phyloP scores from a whole-genome alignment of 2,797 vertebrate species.

The Sebastes cheni region DNA sequence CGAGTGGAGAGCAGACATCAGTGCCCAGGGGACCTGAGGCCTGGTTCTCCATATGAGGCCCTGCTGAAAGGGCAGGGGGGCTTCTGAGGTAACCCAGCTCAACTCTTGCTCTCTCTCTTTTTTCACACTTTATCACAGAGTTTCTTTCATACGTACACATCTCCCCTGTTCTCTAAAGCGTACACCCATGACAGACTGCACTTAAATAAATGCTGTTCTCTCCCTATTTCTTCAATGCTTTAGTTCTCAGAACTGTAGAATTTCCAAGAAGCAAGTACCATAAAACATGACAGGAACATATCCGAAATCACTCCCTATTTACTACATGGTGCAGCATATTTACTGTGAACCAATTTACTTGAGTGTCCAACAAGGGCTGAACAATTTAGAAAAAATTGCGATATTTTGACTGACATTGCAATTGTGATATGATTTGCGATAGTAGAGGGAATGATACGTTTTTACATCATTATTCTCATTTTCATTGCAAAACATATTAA shows the following conservation, averaged over 20 bases:
- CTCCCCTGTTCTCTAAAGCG: neutral
- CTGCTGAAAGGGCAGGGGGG: slow-evolving; percentile 84
- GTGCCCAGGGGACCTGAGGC: slow-evolving; percentile 78
- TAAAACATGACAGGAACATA: neutral
- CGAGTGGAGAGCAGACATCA: slow-evolving; percentile 77
- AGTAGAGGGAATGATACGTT: neutral
- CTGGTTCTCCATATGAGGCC: slow-evolving; percentile 83
- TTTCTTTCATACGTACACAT: slow-evolving; percentile 4
- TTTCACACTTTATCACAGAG: slow-evolving; percentile 17
- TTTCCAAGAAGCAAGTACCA: neutral
- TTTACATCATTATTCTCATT: neutral
- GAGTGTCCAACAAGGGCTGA: no score
- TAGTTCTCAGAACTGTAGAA: neutral
- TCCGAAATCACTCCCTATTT: neutral
- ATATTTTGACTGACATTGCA: no score
- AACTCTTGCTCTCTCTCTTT: slow-evolving; percentile 8
- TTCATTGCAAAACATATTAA: neutral
- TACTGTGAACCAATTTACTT: neutral
- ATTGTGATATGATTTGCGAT: neutral
- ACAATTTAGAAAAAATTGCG: no score
- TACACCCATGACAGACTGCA: neutral
- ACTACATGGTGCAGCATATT: neutral
- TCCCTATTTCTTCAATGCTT: neutral
- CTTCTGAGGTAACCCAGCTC: slow-evolving; percentile 79
- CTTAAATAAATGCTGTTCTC: neutral